Percentiles rank a stretch among this genome's conserved stretches.
phyloP scores from a whole-genome alignment of 2,113 vertebrate genomes.

The Psilopsiagon aurifrons region DNA sequence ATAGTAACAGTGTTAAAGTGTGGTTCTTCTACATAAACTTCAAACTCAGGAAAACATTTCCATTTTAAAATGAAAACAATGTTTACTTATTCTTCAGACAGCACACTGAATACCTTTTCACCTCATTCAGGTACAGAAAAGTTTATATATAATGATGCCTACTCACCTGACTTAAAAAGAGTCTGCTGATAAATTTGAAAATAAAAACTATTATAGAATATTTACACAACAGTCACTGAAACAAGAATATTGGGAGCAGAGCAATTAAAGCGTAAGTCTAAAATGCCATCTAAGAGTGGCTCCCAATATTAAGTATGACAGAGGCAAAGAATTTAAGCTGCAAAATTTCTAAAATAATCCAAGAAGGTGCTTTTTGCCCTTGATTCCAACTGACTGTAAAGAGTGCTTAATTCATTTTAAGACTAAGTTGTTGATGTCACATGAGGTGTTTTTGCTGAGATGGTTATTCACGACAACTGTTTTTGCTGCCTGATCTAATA shows the following conservation, averaged over 20 bases:
- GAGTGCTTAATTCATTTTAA: not conserved
- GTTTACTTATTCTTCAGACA: not conserved
- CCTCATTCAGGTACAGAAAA: not conserved
- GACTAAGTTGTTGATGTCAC: not conserved
- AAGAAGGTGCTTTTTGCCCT: not conserved
- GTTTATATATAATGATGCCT: not conserved
- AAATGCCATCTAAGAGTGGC: not conserved
- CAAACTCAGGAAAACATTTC: not conserved
- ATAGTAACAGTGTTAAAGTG: not conserved
- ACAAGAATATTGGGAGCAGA: not conserved
- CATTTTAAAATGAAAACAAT: not conserved
- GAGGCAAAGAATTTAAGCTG: not conserved
- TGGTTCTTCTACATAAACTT: not conserved
- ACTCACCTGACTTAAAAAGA: not conserved
- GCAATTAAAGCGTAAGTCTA: not conserved
- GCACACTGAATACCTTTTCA: not conserved
- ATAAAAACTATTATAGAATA: not conserved
- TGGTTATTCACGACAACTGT: not conserved
- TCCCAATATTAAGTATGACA: not conserved
- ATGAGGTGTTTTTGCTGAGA: not conserved
- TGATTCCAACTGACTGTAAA: not conserved
- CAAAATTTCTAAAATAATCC: not conserved
- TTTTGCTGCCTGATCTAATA: not conserved
- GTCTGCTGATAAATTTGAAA: conserved; percentile 18
- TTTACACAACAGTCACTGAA: not conserved